Evolutionary conservation across 2,888 invertebrate genomes (phyloP).

Genomic region (Mesodorylaimus sp.): DNA sequence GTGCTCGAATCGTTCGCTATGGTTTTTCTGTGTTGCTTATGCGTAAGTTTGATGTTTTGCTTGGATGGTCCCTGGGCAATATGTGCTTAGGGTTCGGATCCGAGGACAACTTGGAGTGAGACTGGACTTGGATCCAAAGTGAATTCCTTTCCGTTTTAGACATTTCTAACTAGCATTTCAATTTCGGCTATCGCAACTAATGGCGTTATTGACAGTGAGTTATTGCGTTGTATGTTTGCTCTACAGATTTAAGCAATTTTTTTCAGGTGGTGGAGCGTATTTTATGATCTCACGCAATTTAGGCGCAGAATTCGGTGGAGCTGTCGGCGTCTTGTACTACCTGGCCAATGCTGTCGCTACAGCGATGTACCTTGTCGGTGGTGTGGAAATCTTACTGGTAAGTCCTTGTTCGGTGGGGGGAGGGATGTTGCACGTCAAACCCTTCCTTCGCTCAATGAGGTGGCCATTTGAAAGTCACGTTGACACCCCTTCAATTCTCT

Average conservation of each 20-base stretch:
- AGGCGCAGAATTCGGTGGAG: slow-evolving; percentile 97
- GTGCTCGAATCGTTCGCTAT: slow-evolving; percentile 76
- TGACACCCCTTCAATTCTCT: not conserved
- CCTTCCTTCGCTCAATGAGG: too few species aligned
- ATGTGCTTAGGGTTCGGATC: too few species aligned
- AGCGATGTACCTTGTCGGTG: slow-evolving; percentile 95
- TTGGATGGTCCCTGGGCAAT: too few species aligned
- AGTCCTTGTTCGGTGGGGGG: too few species aligned
- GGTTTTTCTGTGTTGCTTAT: slow-evolving; percentile 45
- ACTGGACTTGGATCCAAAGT: not conserved
- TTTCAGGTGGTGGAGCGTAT: slow-evolving; percentile 87
- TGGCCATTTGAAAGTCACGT: too few species aligned
- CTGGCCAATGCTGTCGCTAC: slow-evolving; percentile 93
- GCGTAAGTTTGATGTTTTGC: slow-evolving; percentile 1
- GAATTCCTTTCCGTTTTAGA: slow-evolving; percentile 25
- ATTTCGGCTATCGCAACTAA: slow-evolving; percentile 99
- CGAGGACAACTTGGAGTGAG: too few species aligned
- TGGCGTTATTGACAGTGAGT: slow-evolving; percentile 63
- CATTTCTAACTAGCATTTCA: slow-evolving; percentile 53
- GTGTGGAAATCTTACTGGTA: slow-evolving; percentile 27
- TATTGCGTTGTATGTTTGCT: not conserved
- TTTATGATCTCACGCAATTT: slow-evolving; percentile 85
- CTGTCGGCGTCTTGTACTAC: slow-evolving; percentile 95
- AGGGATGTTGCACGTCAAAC: too few species aligned
- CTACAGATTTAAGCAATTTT: not conserved